Conservation (phyloP, 2,888 invertebrate species). For the Eupithecia abbreviata region DNA sequence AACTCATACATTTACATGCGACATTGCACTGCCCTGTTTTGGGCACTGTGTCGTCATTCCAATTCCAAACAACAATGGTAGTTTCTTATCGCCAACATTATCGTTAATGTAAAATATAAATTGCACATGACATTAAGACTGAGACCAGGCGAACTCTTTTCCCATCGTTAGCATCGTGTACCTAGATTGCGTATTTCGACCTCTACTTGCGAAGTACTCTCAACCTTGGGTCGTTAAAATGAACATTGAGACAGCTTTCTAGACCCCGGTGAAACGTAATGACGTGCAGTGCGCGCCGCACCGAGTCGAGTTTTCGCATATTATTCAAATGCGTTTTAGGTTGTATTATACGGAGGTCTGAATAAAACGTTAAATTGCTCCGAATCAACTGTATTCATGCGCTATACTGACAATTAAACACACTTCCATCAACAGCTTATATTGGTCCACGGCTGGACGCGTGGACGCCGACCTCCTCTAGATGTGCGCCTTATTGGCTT, state of each 20-base stretch:
- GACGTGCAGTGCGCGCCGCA: conserved; percentile 25
- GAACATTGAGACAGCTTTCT: conserved; percentile 47
- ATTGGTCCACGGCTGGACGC: no score
- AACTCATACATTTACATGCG: conserved; percentile 56
- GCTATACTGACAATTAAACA: conserved; percentile 27
- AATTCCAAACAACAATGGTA: conserved; percentile 41
- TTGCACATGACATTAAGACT: conserved; percentile 41
- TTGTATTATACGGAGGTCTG: background rate
- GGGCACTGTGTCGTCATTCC: conserved; percentile 40
- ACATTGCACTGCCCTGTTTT: conserved; percentile 48
- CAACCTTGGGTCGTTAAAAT: conserved; percentile 50
- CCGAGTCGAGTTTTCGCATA: conserved; percentile 20
- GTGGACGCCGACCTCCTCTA: no score
- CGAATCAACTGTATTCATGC: conserved; percentile 15
- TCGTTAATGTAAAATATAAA: conserved; percentile 42
- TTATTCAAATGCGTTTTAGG: conserved; percentile 18
- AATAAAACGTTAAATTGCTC: background rate
- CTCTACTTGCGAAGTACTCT: conserved; percentile 43
- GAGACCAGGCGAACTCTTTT: conserved; percentile 34
- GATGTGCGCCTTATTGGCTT: no score
- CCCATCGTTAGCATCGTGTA: conserved; percentile 50
- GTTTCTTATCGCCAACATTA: conserved; percentile 37
- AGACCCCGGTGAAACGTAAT: conserved; percentile 35
- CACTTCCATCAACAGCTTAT: background rate
- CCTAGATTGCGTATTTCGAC: conserved; percentile 45